Conservation (phyloP, 2,113 vertebrate species). For the Suricata suricatta region DNA sequence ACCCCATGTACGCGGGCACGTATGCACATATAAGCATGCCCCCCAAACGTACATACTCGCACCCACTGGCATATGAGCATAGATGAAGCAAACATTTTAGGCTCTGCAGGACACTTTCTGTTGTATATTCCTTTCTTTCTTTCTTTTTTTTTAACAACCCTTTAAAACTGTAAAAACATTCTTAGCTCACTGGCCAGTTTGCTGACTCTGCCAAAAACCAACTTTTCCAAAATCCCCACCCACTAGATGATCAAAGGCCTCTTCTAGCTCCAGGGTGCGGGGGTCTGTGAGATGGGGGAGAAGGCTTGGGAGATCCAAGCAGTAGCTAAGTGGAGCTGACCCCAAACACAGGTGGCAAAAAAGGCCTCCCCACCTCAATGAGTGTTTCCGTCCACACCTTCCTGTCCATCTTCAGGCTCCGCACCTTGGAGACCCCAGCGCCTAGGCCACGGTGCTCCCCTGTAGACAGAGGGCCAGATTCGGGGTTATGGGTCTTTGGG, state of each 20-base stretch:
- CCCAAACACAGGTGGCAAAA: not conserved
- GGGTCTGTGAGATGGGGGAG: not conserved
- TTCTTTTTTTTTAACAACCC: not conserved
- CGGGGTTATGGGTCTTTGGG: not conserved
- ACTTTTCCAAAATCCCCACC: constrained; percentile 40
- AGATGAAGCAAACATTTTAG: not conserved
- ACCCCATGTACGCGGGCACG: not conserved
- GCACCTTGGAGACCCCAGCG: constrained; percentile 92
- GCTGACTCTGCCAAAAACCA: constrained; percentile 38
- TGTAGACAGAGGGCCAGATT: constrained; percentile 42
- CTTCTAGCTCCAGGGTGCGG: not conserved
- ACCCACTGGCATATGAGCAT: not conserved
- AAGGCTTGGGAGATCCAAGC: not conserved
- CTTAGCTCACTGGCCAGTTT: constrained; percentile 40
- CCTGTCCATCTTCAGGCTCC: constrained; percentile 98
- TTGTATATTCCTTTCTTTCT: not conserved
- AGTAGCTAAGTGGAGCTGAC: not conserved
- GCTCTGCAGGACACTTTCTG: constrained; percentile 12
- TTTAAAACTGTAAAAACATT: constrained; percentile 57
- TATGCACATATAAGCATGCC: rapidly evolving
- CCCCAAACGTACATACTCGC: not conserved
- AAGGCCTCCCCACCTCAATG: constrained; percentile 87
- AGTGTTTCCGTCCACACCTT: constrained; percentile 97
- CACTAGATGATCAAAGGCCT: not conserved
- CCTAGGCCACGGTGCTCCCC: constrained; percentile 95